Percentiles rank a stretch among this genome's conserved stretches.
phyloP scores from a whole-genome alignment of 2,888 invertebrate genomes.

The Tridacna gigas region DNA sequence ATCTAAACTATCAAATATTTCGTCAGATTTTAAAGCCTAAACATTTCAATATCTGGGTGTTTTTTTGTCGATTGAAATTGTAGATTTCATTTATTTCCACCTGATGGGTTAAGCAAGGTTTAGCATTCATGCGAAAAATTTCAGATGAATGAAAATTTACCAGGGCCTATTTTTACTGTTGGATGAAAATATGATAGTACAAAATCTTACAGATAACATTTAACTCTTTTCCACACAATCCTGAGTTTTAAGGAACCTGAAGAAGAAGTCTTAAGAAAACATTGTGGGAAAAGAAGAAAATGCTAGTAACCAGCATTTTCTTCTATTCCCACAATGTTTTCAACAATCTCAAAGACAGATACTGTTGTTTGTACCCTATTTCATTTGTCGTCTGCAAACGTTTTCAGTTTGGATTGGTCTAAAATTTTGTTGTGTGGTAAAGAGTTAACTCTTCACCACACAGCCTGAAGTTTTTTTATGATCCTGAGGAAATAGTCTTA shows the following conservation, averaged over 20 bases:
- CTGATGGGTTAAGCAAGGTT: neutral
- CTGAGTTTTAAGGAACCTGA: neutral
- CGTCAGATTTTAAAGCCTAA: too few relatives aligned
- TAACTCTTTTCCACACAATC: neutral
- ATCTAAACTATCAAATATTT: too few relatives aligned
- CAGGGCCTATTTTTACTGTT: constrained; percentile 2
- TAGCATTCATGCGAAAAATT: constrained; percentile 10
- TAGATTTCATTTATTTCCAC: neutral
- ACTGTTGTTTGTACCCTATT: too few relatives aligned
- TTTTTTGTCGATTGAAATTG: neutral
- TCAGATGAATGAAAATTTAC: constrained; percentile 8
- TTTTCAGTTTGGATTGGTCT: too few relatives aligned
- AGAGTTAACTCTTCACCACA: too few relatives aligned
- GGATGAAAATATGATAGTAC: neutral
- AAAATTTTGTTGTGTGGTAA: too few relatives aligned
- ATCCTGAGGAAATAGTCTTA: too few relatives aligned
- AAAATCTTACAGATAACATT: neutral
- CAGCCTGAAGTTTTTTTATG: too few relatives aligned
- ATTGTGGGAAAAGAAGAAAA: neutral
- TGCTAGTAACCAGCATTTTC: neutral
- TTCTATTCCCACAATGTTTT: neutral
- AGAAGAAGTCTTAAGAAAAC: too few relatives aligned
- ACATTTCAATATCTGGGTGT: neutral
- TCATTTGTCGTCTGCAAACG: too few relatives aligned
- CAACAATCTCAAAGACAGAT: neutral